Conservation (phyloP, 64 coral and sea anemone genomes). For the Astreopora myriophthalma region DNA sequence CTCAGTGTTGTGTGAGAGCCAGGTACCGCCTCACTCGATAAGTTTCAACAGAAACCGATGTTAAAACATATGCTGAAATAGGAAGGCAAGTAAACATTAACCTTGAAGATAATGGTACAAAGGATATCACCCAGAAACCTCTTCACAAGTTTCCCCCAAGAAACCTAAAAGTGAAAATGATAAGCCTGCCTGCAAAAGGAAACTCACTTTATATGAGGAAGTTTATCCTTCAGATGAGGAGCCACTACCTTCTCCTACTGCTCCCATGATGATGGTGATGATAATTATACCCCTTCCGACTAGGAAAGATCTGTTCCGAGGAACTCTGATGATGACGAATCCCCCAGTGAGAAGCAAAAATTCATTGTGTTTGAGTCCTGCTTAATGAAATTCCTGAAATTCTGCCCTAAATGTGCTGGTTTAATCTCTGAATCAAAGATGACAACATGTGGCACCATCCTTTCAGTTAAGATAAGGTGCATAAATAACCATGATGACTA, state of each 20-base stretch:
- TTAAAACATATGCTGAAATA: not conserved
- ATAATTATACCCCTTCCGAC: not conserved
- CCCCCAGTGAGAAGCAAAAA: not conserved
- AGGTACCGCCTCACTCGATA: not conserved
- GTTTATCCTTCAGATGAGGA: not conserved
- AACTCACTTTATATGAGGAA: not conserved
- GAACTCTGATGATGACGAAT: not conserved
- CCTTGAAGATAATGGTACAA: no score
- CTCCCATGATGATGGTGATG: not conserved
- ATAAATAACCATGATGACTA: slow-evolving; percentile 20
- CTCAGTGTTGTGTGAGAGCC: not conserved
- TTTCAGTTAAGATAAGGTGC: slow-evolving; percentile 4
- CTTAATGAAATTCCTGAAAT: not conserved
- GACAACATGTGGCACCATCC: slow-evolving; percentile 7
- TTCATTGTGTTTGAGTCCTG: not conserved
- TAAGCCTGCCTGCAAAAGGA: not conserved
- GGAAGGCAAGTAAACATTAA: not conserved
- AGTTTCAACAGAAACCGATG: not conserved
- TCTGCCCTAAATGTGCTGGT: not conserved
- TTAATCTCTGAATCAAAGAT: not conserved
- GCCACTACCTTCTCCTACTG: not conserved
- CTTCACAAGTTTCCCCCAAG: no score
- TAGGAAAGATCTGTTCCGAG: no score
- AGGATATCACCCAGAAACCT: no score
- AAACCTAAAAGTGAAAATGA: no score